These are phyloP conservation scores for Bucco capensis DNA, from an alignment of 2,113 vertebrate species.

Conservation along the genomic window DNA sequence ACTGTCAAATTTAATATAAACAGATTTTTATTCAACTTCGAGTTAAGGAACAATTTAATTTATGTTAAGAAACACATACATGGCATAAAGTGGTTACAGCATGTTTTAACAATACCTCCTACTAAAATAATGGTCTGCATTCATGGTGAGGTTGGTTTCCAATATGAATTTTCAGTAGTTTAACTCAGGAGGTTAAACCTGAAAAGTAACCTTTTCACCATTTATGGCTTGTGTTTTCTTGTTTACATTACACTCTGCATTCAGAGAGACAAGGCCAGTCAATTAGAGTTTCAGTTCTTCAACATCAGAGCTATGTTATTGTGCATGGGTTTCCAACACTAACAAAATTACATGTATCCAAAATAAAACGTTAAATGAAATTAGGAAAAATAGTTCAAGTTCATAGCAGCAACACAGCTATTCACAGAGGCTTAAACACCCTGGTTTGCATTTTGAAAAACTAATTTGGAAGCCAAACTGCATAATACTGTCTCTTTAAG, in stretches of 20 bases:
- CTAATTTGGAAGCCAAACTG: neutral
- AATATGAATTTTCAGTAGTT: neutral
- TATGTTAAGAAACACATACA: neutral
- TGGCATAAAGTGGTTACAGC: neutral
- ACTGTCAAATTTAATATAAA: neutral
- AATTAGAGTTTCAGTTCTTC: neutral
- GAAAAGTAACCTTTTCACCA: conserved; percentile 7
- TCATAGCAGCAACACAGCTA: neutral
- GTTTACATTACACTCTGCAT: neutral
- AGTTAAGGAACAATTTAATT: neutral
- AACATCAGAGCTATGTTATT: neutral
- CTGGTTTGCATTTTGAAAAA: neutral
- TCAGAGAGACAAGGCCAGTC: neutral
- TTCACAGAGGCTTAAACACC: neutral
- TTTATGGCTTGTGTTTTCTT: conserved; percentile 9
- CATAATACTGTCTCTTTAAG: neutral
- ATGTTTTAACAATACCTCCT: neutral
- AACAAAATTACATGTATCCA: conserved; percentile 54
- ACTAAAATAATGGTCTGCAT: neutral
- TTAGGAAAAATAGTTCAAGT: conserved; percentile 40
- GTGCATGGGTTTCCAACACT: conserved; percentile 23
- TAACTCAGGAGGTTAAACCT: neutral
- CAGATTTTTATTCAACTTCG: neutral
- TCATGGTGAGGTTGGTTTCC: neutral
- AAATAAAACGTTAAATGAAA: conserved; percentile 60